A percentile compares a stretch with the other conserved stretches of the same genome.
phyloP scores from a whole-genome alignment of 2,797 vertebrate species.

The Borostomias antarcticus region DNA sequence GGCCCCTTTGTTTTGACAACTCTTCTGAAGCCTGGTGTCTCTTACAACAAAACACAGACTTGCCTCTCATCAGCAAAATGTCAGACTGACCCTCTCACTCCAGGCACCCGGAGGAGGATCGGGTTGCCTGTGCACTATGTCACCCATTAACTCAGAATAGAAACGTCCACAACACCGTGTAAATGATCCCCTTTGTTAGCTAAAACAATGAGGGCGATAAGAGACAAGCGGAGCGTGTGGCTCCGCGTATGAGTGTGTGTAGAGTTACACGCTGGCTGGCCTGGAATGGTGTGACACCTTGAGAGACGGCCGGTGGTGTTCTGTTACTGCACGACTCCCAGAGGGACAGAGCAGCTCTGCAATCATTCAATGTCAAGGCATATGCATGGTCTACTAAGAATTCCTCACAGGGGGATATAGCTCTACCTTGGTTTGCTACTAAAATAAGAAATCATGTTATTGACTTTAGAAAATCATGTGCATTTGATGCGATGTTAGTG shows the following conservation, averaged over 20 bases:
- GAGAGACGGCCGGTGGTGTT: constrained; percentile 46
- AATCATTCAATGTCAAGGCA: constrained; percentile 65
- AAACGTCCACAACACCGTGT: constrained; percentile 61
- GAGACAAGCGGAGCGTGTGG: constrained; percentile 54
- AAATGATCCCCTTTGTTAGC: constrained; percentile 76
- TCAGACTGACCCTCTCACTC: constrained; percentile 59
- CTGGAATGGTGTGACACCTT: constrained; percentile 44
- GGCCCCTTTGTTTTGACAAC: constrained; percentile 78
- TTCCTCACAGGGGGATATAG: too few relatives aligned
- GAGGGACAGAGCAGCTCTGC: constrained; percentile 48
- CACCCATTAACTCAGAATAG: constrained; percentile 78
- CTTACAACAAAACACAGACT: constrained; percentile 76
- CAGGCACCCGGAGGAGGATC: constrained; percentile 67
- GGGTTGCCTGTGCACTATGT: constrained; percentile 69
- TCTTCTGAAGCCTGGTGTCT: constrained; percentile 73
- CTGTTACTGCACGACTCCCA: constrained; percentile 44
- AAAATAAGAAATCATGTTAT: neutral
- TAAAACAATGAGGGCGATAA: constrained; percentile 74
- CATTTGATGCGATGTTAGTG: neutral
- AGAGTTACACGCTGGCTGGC: constrained; percentile 55
- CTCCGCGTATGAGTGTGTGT: constrained; percentile 64
- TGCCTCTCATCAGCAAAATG: constrained; percentile 69
- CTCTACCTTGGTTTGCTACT: neutral
- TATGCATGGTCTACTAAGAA: too few relatives aligned
- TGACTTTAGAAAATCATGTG: neutral